These are phyloP conservation scores for Trochalopteron elliotii DNA, from an alignment of 2,113 vertebrate genomes.

Conservation along the genomic window DNA sequence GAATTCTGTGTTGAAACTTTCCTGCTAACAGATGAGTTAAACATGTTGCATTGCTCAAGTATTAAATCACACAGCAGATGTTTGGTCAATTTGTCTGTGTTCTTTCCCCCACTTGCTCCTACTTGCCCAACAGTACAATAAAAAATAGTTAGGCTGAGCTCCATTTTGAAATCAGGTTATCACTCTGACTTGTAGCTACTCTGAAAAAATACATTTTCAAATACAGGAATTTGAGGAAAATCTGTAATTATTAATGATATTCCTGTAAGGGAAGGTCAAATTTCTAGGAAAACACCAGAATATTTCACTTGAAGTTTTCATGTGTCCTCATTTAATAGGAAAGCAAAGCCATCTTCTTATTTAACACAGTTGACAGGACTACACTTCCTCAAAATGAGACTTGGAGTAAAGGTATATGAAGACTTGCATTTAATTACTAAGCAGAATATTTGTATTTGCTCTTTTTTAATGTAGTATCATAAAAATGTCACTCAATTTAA, in stretches of 20 bases:
- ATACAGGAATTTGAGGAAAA: background rate
- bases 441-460: accelerated
- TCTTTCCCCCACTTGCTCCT: background rate
- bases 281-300: background rate
- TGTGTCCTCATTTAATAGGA: background rate
- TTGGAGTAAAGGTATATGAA: background rate
- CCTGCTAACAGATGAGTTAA: background rate
- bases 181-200: background rate
- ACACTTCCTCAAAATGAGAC: background rate
- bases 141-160: background rate
- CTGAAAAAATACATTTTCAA: background rate
- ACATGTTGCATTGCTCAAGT: background rate
- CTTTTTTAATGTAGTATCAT: background rate
- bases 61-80: background rate
- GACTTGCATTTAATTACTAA: background rate
- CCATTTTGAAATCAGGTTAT: background rate
- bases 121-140: background rate
- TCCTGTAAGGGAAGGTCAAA: background rate
- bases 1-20: background rate
- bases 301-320: background rate
- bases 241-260: background rate
- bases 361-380: background rate
- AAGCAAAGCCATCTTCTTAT: background rate
- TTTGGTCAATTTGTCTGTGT: background rate
- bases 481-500: background rate